Conservation (phyloP, 2,797 vertebrate species). For the Poeciliopsis turneri region DNA sequence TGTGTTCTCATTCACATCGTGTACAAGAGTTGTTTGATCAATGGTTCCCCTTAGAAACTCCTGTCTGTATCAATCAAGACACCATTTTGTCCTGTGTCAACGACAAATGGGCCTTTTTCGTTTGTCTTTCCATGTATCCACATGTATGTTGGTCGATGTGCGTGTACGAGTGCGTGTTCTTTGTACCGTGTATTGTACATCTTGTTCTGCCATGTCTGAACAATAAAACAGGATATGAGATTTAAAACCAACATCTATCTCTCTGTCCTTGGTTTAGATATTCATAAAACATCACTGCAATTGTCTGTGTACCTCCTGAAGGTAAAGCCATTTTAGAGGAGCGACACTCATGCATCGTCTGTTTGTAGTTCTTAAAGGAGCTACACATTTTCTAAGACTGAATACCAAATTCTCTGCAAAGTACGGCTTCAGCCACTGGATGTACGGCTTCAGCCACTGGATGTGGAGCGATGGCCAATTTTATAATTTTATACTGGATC, state of each 20-base stretch:
- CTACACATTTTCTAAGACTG: neutral
- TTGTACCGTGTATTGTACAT: conserved; percentile 61
- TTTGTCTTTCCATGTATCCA: conserved; percentile 48
- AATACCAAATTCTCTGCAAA: neutral
- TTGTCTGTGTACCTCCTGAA: neutral
- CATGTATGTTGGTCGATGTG: conserved; percentile 32
- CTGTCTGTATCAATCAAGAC: conserved; percentile 43
- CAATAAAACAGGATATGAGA: conserved; percentile 79
- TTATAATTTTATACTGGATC: neutral
- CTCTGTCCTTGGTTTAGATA: conserved; percentile 10
- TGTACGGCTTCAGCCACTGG: neutral
- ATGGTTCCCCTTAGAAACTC: conserved; percentile 45
- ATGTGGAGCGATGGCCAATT: too few species aligned
- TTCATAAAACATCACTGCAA: neutral
- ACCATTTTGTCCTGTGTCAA: conserved; percentile 28
- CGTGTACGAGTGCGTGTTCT: conserved; percentile 30
- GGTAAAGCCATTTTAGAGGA: neutral
- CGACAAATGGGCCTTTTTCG: conserved; percentile 39
- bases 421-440: neutral
- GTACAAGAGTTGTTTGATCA: conserved; percentile 46
- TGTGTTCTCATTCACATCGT: conserved; percentile 1
- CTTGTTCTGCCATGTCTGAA: conserved; percentile 70
- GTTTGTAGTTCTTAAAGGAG: neutral
- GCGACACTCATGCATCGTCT: neutral
- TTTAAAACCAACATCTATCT: conserved; percentile 62